Evolutionary conservation across 2,888 invertebrate genomes (phyloP), one percentile per base, ranked within the genome.

Genomic region (Leucophora obtusa): DNA sequence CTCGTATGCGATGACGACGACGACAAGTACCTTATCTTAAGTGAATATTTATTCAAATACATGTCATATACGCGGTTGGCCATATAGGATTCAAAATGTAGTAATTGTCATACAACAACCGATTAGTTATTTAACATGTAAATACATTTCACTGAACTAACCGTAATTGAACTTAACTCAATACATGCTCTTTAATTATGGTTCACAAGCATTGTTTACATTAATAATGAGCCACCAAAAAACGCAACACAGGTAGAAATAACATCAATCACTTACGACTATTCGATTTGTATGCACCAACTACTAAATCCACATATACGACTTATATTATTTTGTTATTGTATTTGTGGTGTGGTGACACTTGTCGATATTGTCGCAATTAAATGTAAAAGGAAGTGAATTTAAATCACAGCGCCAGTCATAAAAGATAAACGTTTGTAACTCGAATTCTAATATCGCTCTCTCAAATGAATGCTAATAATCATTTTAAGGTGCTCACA

Each of bases 341-440:
- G 43, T 38, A 6, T 50, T 21, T 15, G 28, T 50, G 5, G 18
- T 38, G 53, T 38, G 59, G 38, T 70, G 50, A 35, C 51, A 60
- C 51, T 51, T 51, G 62, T 71, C 33, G 33, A 50, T 56, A 56
- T 54, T 63, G 47, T 56, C 63, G 72, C 47, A 72, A 63, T 72
- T 56, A 71, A 63, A 72, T 73, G 73, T 73, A 38, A 59, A 59
- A 59, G 50, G 51, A 73, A 58, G 58, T 59, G 58, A 51, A 51
- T 65, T 73, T 73, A 38, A 65, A 65, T 58, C 58, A 24, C 58
- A 73, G 65, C 73, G 73, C 58, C 73, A 51, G 73, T 73, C 58
- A 53, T 54, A 54, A 54, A 62, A 62, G 14, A n/a, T 15, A 11
- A 35, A 65, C 65, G 28, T 8, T 6, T 28, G 3, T 28, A 21